phyloP scores from a whole-genome alignment of 2,113 vertebrate species.

The Equus quagga region DNA sequence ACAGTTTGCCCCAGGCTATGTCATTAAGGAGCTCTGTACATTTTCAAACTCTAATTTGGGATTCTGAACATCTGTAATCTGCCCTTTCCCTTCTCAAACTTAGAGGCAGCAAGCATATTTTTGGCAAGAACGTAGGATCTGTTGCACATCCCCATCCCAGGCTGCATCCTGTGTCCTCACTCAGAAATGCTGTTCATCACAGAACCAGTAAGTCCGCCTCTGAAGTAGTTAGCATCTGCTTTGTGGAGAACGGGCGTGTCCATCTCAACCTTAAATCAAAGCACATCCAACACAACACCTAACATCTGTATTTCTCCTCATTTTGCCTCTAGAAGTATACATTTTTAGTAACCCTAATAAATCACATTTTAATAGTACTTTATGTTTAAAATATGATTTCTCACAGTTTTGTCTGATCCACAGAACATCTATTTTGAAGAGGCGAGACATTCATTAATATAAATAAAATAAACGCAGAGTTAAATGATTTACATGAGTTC shows the following conservation, averaged over 20 bases:
- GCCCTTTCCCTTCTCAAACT: not conserved
- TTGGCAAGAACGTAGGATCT: not conserved
- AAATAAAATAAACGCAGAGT: not conserved
- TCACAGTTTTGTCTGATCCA: not conserved
- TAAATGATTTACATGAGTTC: not conserved
- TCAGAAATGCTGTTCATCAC: not conserved
- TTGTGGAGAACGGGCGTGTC: fast-evolving
- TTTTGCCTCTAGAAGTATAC: not conserved
- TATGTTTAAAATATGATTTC: not conserved
- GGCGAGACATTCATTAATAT: not conserved
- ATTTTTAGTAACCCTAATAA: not conserved
- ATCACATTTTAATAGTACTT: not conserved
- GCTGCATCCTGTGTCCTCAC: not conserved
- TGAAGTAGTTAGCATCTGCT: too few relatives aligned
- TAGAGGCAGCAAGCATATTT: not conserved
- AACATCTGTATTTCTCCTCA: not conserved
- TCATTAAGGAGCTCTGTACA: not conserved
- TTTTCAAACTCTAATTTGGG: not conserved
- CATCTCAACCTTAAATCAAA: not conserved
- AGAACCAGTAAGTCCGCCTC: not conserved
- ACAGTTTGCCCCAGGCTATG: not conserved
- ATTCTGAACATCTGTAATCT: not conserved
- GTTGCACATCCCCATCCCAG: too few relatives aligned
- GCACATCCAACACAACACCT: fast-evolving
- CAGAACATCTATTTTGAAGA: not conserved